Percentiles rank a stretch among this genome's conserved stretches.
Conservation (phyloP, 1,140 invertebrate species). For the Pissodes strobi region DNA sequence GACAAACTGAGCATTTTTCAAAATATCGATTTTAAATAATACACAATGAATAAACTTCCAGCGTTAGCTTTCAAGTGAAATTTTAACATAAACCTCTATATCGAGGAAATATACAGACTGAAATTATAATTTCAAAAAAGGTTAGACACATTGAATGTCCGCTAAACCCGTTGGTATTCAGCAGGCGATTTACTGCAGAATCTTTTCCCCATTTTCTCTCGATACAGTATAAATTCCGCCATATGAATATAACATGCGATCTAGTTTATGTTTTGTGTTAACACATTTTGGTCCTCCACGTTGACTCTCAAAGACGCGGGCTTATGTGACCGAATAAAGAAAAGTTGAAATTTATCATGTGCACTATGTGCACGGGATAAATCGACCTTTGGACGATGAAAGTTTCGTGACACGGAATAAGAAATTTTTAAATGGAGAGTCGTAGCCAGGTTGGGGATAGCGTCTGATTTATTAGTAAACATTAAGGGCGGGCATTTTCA, state of each 20-base stretch:
- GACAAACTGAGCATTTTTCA: too few species aligned
- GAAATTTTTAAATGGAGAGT: too few species aligned
- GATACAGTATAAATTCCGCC: constrained; percentile 16
- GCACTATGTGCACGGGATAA: constrained; percentile 7
- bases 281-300: constrained; percentile 20
- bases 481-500: too few species aligned
- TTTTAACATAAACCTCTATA: not conserved
- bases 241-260: constrained; percentile 30
- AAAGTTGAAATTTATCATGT: constrained; percentile 6
- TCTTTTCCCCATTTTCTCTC: constrained; percentile 25
- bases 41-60: not conserved
- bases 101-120: not conserved
- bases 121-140: constrained; percentile 23
- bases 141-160: constrained; percentile 18
- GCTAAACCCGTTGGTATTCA: constrained; percentile 17
- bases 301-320: constrained; percentile 3
- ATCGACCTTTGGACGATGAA: too few species aligned
- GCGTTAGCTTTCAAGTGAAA: not conserved
- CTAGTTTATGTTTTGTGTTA: constrained; percentile 31
- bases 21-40: too few species aligned
- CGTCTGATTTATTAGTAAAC: too few species aligned
- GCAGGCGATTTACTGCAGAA: constrained; percentile 8
- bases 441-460: too few species aligned
- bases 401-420: constrained; percentile 12
- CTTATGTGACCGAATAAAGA: constrained; percentile 14